Conservation (phyloP, 2,113 vertebrate genomes). For the Noturus placidus region DNA sequence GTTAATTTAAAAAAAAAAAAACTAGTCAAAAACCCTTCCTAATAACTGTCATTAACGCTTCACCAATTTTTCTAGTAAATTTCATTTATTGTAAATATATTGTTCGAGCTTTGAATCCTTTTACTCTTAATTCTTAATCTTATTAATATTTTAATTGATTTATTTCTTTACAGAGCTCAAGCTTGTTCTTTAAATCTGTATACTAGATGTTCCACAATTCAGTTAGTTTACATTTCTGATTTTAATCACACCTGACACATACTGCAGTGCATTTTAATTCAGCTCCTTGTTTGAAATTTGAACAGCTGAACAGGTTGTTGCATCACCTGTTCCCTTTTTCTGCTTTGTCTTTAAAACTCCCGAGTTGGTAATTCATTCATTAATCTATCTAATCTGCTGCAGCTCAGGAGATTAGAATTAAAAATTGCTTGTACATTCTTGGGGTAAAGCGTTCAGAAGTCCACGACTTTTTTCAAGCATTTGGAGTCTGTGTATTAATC, state of each 20-base stretch:
- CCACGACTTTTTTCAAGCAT: background rate
- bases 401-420: slow-evolving; percentile 3
- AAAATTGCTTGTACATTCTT: background rate
- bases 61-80: background rate
- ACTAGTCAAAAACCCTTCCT: too few relatives aligned
- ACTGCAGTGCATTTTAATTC: background rate
- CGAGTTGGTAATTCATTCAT: slow-evolving; percentile 17
- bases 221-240: background rate
- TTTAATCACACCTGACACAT: background rate
- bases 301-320: slow-evolving; percentile 24
- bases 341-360: slow-evolving; percentile 8
- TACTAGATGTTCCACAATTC: background rate
- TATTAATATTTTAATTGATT: background rate
- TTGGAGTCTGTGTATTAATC: background rate
- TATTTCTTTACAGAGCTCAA: background rate
- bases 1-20: too few relatives aligned
- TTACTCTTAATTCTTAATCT: background rate
- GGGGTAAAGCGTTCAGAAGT: background rate
- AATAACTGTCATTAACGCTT: too few relatives aligned
- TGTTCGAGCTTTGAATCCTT: background rate
- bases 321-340: slow-evolving; percentile 22
- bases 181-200: background rate
- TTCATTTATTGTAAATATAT: background rate
- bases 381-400: slow-evolving; percentile 3
- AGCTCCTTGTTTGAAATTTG: background rate